Evolutionary conservation across 2,113 vertebrate genomes (phyloP).

Genomic region (Heptranchias perlo): DNA sequence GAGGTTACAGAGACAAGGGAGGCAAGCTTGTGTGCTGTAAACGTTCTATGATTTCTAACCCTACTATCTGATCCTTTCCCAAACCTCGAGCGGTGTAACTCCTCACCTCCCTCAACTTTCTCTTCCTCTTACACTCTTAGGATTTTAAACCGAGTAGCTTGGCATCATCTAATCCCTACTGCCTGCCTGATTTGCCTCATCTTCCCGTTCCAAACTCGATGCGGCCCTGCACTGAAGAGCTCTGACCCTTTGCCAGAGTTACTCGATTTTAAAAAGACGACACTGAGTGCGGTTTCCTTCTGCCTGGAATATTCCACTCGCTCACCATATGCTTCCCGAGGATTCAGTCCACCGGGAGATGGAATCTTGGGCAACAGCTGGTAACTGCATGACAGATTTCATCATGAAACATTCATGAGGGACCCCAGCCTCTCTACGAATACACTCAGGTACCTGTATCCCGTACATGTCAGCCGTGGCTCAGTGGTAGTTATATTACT

Average conservation of each 20-base stretch:
- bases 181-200: no score
- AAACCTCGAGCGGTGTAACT: no score
- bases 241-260: neutral
- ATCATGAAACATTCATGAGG: neutral
- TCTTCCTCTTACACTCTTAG: no score
- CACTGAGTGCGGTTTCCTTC: no score
- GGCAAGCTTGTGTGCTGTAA: no score
- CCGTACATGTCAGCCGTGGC: neutral
- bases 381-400: neutral
- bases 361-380: neutral
- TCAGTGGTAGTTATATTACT: neutral
- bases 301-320: neutral
- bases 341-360: neutral
- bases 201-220: no score
- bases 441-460: neutral
- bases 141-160: no score
- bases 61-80: neutral
- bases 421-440: neutral
- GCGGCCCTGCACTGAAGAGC: neutral
- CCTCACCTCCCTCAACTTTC: no score
- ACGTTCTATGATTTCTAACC: no score
- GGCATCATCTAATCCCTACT: no score
- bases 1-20: neutral
- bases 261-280: neutral
- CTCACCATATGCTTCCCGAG: neutral